Evolutionary conservation across 2,888 invertebrate species (phyloP).

Genomic region (Trichogramma evanescens): DNA sequence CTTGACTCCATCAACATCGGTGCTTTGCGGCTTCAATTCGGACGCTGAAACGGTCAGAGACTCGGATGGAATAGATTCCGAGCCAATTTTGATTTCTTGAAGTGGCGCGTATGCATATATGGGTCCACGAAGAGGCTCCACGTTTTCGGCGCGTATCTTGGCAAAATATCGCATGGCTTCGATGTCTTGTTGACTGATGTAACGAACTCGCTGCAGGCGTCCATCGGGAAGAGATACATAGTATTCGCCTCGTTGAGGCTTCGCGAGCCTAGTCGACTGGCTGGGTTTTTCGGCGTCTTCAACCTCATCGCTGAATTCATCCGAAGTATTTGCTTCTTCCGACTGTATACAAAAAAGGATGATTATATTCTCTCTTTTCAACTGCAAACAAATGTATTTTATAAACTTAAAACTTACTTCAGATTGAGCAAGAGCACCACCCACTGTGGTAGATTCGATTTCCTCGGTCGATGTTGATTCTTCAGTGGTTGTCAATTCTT

Average conservation of each 20-base stretch:
- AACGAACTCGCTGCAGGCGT: slow-evolving; percentile 58
- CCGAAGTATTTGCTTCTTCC: slow-evolving; percentile 36
- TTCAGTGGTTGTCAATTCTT: slow-evolving; percentile 39
- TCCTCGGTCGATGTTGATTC: slow-evolving; percentile 40
- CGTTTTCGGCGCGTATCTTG: slow-evolving; percentile 57
- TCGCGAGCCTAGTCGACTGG: not conserved
- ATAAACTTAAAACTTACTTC: slow-evolving; percentile 29
- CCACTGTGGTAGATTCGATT: slow-evolving; percentile 40
- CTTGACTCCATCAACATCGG: slow-evolving; percentile 26
- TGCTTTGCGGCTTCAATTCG: slow-evolving; percentile 23
- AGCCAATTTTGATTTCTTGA: slow-evolving; percentile 38
- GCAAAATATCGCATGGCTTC: slow-evolving; percentile 61
- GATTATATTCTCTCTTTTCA: not conserved
- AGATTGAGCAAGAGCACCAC: slow-evolving; percentile 31
- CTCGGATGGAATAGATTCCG: slow-evolving; percentile 15
- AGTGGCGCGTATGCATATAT: slow-evolving; percentile 51
- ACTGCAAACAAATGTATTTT: not conserved
- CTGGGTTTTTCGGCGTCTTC: slow-evolving; percentile 32
- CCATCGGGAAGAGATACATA: slow-evolving; percentile 60
- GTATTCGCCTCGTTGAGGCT: slow-evolving; percentile 50
- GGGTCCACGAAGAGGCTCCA: slow-evolving; percentile 58
- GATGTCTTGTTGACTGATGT: slow-evolving; percentile 51
- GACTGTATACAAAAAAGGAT: slow-evolving; percentile 23
- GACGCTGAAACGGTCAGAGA: not conserved
- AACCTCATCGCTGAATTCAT: slow-evolving; percentile 38